Conservation (phyloP, 2,797 vertebrate species). For the Thamnophis elegans region DNA sequence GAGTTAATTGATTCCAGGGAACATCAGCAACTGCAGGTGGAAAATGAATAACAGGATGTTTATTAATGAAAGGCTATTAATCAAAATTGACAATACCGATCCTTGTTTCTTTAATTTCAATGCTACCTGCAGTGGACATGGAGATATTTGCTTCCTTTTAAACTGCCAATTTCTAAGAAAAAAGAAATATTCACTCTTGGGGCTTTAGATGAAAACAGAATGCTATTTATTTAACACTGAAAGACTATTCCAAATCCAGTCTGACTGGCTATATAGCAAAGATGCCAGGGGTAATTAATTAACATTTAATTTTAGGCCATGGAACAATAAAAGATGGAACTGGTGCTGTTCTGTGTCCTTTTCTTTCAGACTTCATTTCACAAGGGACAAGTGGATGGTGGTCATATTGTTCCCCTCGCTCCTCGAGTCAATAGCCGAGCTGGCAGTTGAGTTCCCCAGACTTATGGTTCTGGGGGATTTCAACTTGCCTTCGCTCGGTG, state of each 20-base stretch:
- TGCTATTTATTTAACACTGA: conserved; percentile 68
- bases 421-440: no score
- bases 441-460: no score
- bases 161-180: conserved; percentile 56
- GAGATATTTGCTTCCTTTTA: conserved; percentile 54
- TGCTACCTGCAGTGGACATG: conserved; percentile 73
- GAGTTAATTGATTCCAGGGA: conserved; percentile 95
- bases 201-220: conserved; percentile 60
- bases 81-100: conserved; percentile 87
- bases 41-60: conserved; percentile 92
- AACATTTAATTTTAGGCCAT: conserved; percentile 91
- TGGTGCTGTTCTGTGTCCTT: conserved; percentile 85
- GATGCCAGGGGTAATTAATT: conserved; percentile 99
- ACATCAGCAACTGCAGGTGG: conserved; percentile 88
- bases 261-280: conserved; percentile 91
- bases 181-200: conserved; percentile 63
- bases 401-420: no score
- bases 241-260: conserved; percentile 90
- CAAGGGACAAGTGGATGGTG: conserved; percentile 86
- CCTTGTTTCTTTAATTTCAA: conserved; percentile 78
- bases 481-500: no score
- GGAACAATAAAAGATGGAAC: conserved; percentile 89
- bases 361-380: conserved; percentile 84
- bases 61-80: conserved; percentile 94
- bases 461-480: no score